Percentiles rank a stretch among this genome's conserved stretches.
These are phyloP conservation scores for Tenualosa thibaudeaui DNA, from an alignment of 2,797 vertebrate genomes.

Conservation along the genomic window DNA sequence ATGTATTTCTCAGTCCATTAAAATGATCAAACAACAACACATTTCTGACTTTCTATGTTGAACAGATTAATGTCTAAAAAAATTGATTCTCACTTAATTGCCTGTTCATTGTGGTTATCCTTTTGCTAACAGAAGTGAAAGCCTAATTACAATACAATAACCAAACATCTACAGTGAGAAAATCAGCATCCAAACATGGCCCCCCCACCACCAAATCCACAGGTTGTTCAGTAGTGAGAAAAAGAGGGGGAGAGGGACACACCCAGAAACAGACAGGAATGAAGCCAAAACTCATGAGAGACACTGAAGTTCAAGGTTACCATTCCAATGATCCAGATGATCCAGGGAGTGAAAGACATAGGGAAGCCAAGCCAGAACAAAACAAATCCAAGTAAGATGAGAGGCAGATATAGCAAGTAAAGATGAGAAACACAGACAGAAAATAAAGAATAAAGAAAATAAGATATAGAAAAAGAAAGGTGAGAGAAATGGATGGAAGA, in stretches of 20 bases:
- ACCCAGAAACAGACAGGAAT: constrained; percentile 11
- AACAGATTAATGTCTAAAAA: no score
- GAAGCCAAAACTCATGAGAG: not conserved
- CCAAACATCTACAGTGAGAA: not conserved
- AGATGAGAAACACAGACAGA: not conserved
- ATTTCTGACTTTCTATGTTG: not conserved
- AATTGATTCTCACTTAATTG: not conserved
- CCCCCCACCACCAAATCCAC: not conserved
- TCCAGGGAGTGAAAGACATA: not conserved
- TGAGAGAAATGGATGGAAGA: not conserved
- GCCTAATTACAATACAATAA: not conserved
- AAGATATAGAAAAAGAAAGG: not conserved
- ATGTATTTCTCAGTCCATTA: not conserved
- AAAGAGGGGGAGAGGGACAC: not conserved
- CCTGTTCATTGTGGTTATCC: not conserved
- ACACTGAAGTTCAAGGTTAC: not conserved
- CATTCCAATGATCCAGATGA: not conserved
- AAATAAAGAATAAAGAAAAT: not conserved
- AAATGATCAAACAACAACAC: not conserved
- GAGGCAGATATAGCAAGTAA: not conserved
- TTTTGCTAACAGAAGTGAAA: not conserved
- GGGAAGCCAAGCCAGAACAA: not conserved
- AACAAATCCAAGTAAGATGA: not conserved
- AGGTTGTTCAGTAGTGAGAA: not conserved
- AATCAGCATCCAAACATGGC: no score